These are phyloP conservation scores for Seladonia tumulorum DNA, from an alignment of 2,888 invertebrate species.

Conservation along the genomic window DNA sequence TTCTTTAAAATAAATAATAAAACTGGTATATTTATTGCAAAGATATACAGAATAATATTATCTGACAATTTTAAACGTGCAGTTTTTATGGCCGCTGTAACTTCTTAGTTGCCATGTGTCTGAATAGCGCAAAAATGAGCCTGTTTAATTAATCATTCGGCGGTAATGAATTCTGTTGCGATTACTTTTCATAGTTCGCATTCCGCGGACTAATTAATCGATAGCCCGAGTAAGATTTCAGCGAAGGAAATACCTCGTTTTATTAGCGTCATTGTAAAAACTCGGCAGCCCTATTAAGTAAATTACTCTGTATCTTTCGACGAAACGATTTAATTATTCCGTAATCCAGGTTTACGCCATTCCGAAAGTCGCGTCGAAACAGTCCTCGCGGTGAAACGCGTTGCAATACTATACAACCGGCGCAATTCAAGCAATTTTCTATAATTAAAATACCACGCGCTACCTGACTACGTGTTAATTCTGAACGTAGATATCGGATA, in stretches of 20 bases:
- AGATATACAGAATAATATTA: background rate
- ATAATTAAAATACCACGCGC: background rate
- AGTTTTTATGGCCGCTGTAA: background rate
- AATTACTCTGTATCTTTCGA: background rate
- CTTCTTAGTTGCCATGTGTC: background rate
- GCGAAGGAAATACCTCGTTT: background rate
- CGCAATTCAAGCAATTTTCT: background rate
- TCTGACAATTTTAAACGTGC: background rate
- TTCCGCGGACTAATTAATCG: background rate
- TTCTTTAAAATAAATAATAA: background rate
- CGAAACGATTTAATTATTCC: background rate
- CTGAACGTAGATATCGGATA: background rate
- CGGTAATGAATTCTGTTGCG: background rate
- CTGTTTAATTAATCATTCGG: background rate
- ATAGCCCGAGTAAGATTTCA: background rate
- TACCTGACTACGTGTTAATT: background rate
- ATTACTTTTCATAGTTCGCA: background rate
- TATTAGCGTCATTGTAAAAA: background rate
- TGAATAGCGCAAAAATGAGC: background rate
- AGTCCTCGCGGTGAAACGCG: constrained; percentile 6
- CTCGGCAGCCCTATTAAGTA: background rate
- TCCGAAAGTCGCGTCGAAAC: background rate
- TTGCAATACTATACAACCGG: background rate
- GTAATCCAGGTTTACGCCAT: background rate
- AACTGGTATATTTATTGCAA: background rate